Percentiles rank a stretch among this genome's conserved stretches.
phyloP scores from a whole-genome alignment of 2,113 vertebrate genomes.

The Lepidothrix coronata region DNA sequence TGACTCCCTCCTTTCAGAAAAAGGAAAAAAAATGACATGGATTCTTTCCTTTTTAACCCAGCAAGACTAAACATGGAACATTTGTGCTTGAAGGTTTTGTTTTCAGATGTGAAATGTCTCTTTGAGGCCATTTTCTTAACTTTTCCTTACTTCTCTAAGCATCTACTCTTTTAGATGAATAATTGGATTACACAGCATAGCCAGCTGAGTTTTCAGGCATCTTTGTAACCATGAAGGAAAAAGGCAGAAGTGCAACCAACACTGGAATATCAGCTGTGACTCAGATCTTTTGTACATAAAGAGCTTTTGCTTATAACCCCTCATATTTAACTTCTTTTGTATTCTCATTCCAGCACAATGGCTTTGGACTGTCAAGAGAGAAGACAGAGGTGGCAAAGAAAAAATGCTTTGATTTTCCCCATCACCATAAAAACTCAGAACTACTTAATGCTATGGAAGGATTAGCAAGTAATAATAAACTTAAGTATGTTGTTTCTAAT shows the following conservation, averaged over 20 bases:
- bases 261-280: neutral
- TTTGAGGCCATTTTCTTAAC: neutral
- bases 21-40: neutral
- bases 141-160: neutral
- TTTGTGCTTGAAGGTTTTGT: neutral
- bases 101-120: neutral
- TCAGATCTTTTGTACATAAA: neutral
- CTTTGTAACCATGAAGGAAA: neutral
- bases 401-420: neutral
- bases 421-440: neutral
- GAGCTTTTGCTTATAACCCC: neutral
- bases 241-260: neutral
- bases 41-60: neutral
- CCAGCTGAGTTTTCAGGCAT: neutral
- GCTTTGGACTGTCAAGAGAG: neutral
- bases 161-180: neutral
- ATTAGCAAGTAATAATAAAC: neutral
- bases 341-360: neutral
- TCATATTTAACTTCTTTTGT: neutral
- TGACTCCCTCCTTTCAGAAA: neutral
- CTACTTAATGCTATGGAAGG: neutral
- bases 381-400: neutral
- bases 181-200: neutral
- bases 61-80: neutral
- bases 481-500: neutral